Base-by-base conservation (phyloP, 1,140 invertebrate genomes). In the Diorhabda sublineata region DNA sequence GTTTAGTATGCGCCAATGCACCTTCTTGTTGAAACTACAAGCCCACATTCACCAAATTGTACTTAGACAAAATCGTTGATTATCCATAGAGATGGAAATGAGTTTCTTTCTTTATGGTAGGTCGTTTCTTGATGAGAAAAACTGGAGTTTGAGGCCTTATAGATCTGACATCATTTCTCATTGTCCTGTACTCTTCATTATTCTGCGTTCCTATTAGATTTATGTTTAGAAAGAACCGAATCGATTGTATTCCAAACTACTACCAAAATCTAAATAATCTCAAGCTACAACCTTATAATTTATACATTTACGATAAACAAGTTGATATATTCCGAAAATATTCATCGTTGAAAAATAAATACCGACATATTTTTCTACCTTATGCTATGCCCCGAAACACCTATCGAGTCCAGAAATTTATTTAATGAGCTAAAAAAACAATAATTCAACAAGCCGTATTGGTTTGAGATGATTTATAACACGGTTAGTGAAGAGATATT, bases 351-450 rank as follows among this genome's bases (percentile, higher is more conserved):
- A 71, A 70, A 68, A 72, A 74, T 70, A 72, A 70, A 72, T 72
- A 74, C 71, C 61, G 66, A 42, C 61, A 45, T 69, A 59, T 74
- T 69, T 72, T 74, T 70, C 70, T 72, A 68, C 64, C 70, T 69
- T 74, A 70, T 74, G 72, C 66, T 69, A 70, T 47, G 69, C 66
- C 62, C 70, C 61, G 67, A 74, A 74, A 74, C 73, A 74, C 73
- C 73, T 74, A 74, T 74, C 60, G 73, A 70, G 71, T 66, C 69
- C 65, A 68, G 72, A 74, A 74, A 74, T 74, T 74, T 74, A 74
- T 74, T 74, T 74, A 74, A 74, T 74, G 73, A 74, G 73, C 71
- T 74, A 74, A 74, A 74, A 74, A 74, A 74, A 74, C 73, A 70
- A 74, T 74, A 74, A 72, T 74, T 74, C 73, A 74, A 74, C 73